phyloP scores from a whole-genome alignment of 1,140 invertebrate species.

The Drosophila carrolli region DNA sequence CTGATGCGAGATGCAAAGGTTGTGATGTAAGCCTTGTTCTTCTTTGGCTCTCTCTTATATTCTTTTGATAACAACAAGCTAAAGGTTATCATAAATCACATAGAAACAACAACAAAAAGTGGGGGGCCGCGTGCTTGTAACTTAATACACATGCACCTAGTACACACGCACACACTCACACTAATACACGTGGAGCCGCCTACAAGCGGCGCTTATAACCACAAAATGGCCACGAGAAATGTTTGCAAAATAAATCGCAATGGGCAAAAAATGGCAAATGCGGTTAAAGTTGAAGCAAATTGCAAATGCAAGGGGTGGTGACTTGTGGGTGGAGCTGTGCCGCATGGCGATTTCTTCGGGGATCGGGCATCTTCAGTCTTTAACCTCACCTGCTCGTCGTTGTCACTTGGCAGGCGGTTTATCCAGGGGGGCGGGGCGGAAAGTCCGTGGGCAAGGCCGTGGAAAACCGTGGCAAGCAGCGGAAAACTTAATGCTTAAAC shows the following conservation, averaged over 20 bases:
- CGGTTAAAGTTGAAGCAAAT: conserved; percentile 44
- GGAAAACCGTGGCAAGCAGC: conserved; percentile 32
- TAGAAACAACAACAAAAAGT: conserved; percentile 19
- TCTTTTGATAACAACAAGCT: conserved; percentile 33
- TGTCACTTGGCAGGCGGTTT: conserved; percentile 25
- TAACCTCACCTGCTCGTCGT: conserved; percentile 56
- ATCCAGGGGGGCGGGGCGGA: conserved; percentile 13
- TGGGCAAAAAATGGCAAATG: conserved; percentile 22
- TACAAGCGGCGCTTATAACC: conserved; percentile 63
- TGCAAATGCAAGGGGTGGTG: conserved; percentile 13
- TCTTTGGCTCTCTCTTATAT: not conserved
- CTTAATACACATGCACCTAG: conserved; percentile 23
- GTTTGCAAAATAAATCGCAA: conserved; percentile 38
- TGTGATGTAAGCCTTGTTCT: conserved; percentile 35
- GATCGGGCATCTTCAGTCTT: conserved; percentile 11
- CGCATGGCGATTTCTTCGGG: conserved; percentile 19
- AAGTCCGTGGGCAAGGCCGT: conserved; percentile 8
- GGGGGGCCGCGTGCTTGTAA: conserved; percentile 45
- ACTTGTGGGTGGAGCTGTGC: conserved; percentile 15
- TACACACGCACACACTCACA: conserved; percentile 28
- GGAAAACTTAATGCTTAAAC: conserved; percentile 65
- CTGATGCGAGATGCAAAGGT: conserved; percentile 23
- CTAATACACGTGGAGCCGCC: conserved; percentile 56
- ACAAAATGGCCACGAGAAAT: conserved; percentile 60
- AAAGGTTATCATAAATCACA: conserved; percentile 63